Evolutionary conservation across 2,797 vertebrate species (phyloP).

Genomic region (Sebastes cheni): DNA sequence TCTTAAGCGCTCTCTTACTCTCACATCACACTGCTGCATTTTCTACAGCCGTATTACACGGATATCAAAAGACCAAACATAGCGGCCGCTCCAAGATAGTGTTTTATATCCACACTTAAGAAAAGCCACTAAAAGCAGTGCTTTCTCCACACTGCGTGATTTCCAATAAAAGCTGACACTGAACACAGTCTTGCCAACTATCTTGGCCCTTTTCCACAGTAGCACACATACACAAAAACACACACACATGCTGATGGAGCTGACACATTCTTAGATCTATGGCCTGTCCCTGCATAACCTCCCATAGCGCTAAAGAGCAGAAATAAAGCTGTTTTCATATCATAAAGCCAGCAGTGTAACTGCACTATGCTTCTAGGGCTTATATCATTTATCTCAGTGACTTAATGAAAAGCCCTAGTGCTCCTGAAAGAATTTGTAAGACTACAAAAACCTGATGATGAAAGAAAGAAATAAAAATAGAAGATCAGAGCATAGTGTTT

Average conservation of each 20-base stretch:
- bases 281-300: constrained; percentile 57
- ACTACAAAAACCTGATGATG: background rate
- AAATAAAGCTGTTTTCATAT: constrained; percentile 57
- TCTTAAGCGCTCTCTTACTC: background rate
- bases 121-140: constrained; percentile 59
- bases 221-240: background rate
- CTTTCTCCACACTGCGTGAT: constrained; percentile 60
- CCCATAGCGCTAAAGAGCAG: constrained; percentile 48
- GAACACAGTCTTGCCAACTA: constrained; percentile 58
- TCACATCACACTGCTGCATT: background rate
- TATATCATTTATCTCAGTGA: constrained; percentile 37
- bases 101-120: constrained; percentile 66
- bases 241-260: constrained; percentile 22
- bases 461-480: background rate
- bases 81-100: constrained; percentile 34
- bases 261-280: constrained; percentile 57
- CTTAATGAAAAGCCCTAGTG: constrained; percentile 36
- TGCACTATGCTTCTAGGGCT: constrained; percentile 16
- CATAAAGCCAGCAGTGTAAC: constrained; percentile 40
- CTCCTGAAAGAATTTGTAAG: constrained; percentile 7
- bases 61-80: constrained; percentile 15
- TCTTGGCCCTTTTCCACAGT: constrained; percentile 50
- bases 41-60: constrained; percentile 21
- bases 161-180: constrained; percentile 72
- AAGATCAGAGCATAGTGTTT: background rate